Evolutionary conservation across 2,888 invertebrate species (phyloP).

Genomic region (Acronicta alni): DNA sequence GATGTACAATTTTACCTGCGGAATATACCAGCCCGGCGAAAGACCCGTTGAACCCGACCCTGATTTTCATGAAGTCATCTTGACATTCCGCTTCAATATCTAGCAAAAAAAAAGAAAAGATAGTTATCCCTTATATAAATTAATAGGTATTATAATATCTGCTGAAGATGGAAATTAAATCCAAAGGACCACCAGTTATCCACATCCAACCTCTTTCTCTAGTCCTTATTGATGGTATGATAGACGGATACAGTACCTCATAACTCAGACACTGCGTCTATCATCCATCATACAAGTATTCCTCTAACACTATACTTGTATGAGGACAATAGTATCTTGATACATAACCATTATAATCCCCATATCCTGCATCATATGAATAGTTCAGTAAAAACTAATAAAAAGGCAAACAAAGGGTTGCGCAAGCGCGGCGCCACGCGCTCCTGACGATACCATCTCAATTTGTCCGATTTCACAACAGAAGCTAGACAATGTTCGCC

Average conservation of each 20-base stretch:
- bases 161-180: too few species aligned
- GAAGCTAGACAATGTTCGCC: constrained; percentile 19
- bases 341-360: constrained; percentile 48
- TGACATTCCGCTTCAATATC: constrained; percentile 98
- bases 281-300: neutral
- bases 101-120: constrained; percentile 78
- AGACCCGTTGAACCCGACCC: constrained; percentile 97
- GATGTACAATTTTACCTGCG: constrained; percentile 90
- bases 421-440: constrained; percentile 68
- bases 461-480: constrained; percentile 62
- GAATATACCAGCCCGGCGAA: constrained; percentile 97
- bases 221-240: too few species aligned
- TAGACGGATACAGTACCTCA: neutral
- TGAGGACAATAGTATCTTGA: constrained; percentile 46
- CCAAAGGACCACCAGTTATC: too few species aligned
- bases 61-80: constrained; percentile 98
- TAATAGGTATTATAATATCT: too few species aligned
- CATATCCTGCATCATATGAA: constrained; percentile 63
- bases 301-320: constrained; percentile 7
- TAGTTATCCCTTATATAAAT: too few species aligned
- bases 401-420: constrained; percentile 73
- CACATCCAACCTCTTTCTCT: too few species aligned
- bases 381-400: constrained; percentile 67
- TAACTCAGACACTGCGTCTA: neutral
- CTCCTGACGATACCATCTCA: constrained; percentile 72